Conservation (phyloP, 2,113 vertebrate genomes). For the Indri indri region DNA sequence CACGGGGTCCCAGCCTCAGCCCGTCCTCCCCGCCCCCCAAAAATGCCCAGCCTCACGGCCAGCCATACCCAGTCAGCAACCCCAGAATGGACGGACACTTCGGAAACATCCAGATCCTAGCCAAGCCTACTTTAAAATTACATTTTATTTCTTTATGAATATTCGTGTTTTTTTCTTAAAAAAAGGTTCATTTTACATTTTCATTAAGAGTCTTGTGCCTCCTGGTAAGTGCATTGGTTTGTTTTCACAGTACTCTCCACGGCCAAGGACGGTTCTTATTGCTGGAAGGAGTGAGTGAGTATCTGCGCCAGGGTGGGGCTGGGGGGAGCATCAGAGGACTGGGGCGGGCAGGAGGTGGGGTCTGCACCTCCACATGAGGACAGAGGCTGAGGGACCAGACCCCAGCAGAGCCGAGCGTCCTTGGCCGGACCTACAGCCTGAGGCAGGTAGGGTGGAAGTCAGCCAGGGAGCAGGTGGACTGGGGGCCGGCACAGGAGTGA, state of each 20-base stretch:
- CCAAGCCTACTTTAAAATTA: slow-evolving; percentile 80
- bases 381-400: not conserved
- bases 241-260: slow-evolving; percentile 85
- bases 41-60: accelerated
- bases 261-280: slow-evolving; percentile 80
- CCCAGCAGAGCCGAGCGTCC: not conserved
- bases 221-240: slow-evolving; percentile 70
- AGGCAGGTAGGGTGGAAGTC: not conserved
- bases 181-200: slow-evolving; percentile 80
- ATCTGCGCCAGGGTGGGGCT: not conserved
- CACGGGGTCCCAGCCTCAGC: not conserved
- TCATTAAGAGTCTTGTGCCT: slow-evolving; percentile 75
- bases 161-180: not conserved
- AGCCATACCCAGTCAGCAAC: not conserved
- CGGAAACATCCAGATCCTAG: slow-evolving; percentile 54
- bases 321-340: not conserved
- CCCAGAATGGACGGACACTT: not conserved
- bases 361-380: not conserved
- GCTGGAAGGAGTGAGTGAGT: slow-evolving; percentile 69
- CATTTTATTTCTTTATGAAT: slow-evolving; percentile 85
- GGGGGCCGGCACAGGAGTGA: not conserved
- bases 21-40: not conserved
- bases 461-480: not conserved
- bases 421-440: accelerated
- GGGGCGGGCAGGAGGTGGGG: not conserved